phyloP scores from a whole-genome alignment of 2,888 invertebrate species.

The Lepeophtheirus nordmannii region DNA sequence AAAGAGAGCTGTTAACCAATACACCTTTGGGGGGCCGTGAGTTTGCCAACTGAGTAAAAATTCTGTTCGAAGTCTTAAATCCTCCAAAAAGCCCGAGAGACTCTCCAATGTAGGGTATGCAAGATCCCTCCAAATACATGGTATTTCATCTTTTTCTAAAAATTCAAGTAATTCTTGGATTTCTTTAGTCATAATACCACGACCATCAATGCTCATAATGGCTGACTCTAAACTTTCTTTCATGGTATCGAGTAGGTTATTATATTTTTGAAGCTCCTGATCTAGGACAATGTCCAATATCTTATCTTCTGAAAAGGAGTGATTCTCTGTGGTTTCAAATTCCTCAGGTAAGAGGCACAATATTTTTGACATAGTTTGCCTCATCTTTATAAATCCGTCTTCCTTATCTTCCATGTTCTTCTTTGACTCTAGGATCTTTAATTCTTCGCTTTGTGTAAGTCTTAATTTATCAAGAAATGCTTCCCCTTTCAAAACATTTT shows the following conservation, averaged over 20 bases:
- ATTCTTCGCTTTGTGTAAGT: not conserved
- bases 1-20: conserved; percentile 21
- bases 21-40: conserved; percentile 15
- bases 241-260: conserved; percentile 41
- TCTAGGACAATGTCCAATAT: conserved; percentile 73
- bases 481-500: conserved; percentile 6
- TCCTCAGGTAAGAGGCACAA: conserved; percentile 50
- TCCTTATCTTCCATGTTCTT: conserved; percentile 29
- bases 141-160: conserved; percentile 35
- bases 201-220: conserved; percentile 37
- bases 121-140: conserved; percentile 33
- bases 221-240: conserved; percentile 33
- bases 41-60: conserved; percentile 11
- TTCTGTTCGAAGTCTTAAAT: not conserved
- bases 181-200: conserved; percentile 34
- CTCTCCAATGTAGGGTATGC: conserved; percentile 24
- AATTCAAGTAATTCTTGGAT: conserved; percentile 36
- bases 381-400: conserved; percentile 32
- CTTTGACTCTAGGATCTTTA: too few relatives aligned
- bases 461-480: conserved; percentile 2
- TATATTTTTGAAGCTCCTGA: conserved; percentile 68
- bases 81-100: conserved; percentile 12
- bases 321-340: conserved; percentile 56
- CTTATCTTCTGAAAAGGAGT: conserved; percentile 63
- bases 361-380: conserved; percentile 36